Percentiles rank a stretch among this genome's conserved stretches.
phyloP scores from a whole-genome alignment of 2,113 vertebrate species.

The Thunnus thynnus region DNA sequence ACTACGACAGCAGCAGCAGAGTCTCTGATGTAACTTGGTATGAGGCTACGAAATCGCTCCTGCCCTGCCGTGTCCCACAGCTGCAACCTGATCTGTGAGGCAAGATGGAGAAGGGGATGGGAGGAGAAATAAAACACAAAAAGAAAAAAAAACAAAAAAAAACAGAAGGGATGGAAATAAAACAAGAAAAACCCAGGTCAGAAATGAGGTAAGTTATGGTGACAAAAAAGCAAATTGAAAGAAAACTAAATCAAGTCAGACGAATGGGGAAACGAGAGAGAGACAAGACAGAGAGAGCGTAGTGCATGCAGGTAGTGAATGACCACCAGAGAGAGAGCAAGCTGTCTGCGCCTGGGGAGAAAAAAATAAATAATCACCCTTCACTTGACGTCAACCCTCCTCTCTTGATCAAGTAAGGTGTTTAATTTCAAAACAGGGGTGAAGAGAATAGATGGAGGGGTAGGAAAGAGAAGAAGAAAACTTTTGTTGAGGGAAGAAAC shows the following conservation, averaged over 20 bases:
- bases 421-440: slow-evolving; percentile 68
- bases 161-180: slow-evolving; percentile 74
- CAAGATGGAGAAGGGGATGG: slow-evolving; percentile 66
- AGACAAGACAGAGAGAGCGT: slow-evolving; percentile 32
- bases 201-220: slow-evolving; percentile 64
- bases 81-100: slow-evolving; percentile 96
- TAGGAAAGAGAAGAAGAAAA: slow-evolving; percentile 66
- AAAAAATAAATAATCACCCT: slow-evolving; percentile 68
- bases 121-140: slow-evolving; percentile 73
- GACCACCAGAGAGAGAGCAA: slow-evolving; percentile 61
- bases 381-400: slow-evolving; percentile 72
- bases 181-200: slow-evolving; percentile 77
- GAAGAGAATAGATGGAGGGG: slow-evolving; percentile 61
- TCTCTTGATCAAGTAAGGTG: slow-evolving; percentile 75
- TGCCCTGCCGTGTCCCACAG: slow-evolving; percentile 99
- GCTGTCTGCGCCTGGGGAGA: slow-evolving; percentile 55
- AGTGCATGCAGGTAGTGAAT: slow-evolving; percentile 65
- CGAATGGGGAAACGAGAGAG: slow-evolving; percentile 43
- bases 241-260: slow-evolving; percentile 53
- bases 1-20: slow-evolving; percentile 98
- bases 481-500: slow-evolving; percentile 55
- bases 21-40: slow-evolving; percentile 99
- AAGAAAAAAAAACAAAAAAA: slow-evolving; percentile 10
- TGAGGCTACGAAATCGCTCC: slow-evolving; percentile 99
- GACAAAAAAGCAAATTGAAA: slow-evolving; percentile 53